phyloP scores from a whole-genome alignment of 2,113 vertebrate genomes.

The Hemiscyllium ocellatum region DNA sequence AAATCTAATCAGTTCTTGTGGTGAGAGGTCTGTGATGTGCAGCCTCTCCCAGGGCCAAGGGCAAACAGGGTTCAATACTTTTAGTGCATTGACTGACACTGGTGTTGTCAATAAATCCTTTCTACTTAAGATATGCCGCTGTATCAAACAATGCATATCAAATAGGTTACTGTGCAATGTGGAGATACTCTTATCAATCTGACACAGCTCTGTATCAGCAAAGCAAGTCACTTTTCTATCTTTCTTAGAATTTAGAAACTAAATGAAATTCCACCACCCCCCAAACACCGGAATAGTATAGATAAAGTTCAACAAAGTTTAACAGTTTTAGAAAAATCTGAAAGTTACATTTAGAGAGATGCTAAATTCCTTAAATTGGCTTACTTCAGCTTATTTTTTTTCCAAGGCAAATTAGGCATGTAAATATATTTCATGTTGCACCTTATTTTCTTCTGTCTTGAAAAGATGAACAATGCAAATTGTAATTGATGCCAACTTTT shows the following conservation, averaged over 20 bases:
- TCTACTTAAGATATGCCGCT: conserved; percentile 7
- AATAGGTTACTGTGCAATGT: neutral
- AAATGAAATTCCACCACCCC: neutral
- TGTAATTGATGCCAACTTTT: neutral
- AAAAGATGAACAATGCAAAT: neutral
- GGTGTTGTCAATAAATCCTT: conserved; percentile 18
- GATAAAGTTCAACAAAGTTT: neutral
- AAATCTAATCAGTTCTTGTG: conserved; percentile 17
- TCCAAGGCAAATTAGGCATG: neutral
- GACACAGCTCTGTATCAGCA: neutral
- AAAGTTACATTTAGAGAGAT: neutral
- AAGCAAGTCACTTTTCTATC: neutral
- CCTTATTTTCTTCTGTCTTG: neutral
- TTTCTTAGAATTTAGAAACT: neutral
- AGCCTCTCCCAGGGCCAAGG: conserved; percentile 8
- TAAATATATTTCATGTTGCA: neutral
- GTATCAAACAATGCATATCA: conserved; percentile 3
- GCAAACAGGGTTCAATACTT: conserved; percentile 28
- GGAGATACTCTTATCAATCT: neutral
- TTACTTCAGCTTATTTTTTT: neutral
- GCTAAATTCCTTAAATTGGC: neutral
- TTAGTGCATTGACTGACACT: neutral
- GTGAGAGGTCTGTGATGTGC: neutral
- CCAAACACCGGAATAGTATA: neutral
- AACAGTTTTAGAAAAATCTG: neutral